Percentiles rank a stretch among this genome's conserved stretches.
Conservation (phyloP, 2,113 vertebrate genomes). For the Malurus elegans region DNA sequence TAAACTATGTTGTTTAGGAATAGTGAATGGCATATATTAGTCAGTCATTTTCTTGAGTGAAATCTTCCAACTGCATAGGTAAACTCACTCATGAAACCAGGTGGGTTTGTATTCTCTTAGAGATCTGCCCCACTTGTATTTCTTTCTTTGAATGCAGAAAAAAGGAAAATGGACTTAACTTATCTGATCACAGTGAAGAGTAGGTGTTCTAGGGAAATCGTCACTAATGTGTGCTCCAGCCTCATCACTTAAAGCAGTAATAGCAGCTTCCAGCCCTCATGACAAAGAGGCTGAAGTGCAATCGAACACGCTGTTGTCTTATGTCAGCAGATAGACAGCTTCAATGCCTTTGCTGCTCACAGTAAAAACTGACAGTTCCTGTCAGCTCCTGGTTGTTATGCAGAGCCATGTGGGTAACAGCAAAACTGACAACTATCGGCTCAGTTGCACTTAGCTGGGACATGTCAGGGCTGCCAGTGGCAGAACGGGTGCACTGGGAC, state of each 20-base stretch:
- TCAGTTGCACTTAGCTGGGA: background rate
- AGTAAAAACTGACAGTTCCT: conserved; percentile 35
- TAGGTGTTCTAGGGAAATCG: background rate
- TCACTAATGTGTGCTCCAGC: background rate
- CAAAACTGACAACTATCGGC: conserved; percentile 7
- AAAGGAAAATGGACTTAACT: background rate
- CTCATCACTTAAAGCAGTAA: rapidly evolving
- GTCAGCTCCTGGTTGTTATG: conserved; percentile 44
- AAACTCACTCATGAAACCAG: background rate
- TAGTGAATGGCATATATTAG: background rate
- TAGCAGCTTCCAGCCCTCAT: background rate
- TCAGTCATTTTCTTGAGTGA: background rate
- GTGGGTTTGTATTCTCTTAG: background rate
- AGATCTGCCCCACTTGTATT: background rate
- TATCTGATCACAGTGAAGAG: background rate
- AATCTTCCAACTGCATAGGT: background rate
- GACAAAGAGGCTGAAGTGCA: background rate
- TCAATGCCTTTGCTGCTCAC: background rate
- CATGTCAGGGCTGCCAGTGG: background rate
- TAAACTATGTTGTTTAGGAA: background rate
- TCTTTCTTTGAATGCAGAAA: background rate
- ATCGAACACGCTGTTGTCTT: background rate
- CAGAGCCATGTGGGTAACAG: background rate
- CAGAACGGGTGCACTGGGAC: background rate
- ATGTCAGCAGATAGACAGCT: background rate